These are phyloP conservation scores for Pelecanus crispus DNA, from an alignment of 2,113 vertebrate genomes.

Conservation along the genomic window DNA sequence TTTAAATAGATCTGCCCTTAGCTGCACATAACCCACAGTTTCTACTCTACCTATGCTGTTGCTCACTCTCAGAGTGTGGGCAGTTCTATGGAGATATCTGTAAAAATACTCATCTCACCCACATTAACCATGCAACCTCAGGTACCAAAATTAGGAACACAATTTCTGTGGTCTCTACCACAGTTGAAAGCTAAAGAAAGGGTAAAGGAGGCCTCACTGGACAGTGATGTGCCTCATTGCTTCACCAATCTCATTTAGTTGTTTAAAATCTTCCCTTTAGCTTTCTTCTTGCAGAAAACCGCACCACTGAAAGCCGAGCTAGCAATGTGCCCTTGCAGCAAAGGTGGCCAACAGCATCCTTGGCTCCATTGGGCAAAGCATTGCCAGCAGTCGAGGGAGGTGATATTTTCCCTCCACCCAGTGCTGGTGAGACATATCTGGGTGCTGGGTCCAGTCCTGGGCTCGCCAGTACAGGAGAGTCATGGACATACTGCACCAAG, in stretches of 20 bases:
- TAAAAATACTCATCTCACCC: neutral
- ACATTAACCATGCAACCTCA: neutral
- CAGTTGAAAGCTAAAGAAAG: neutral
- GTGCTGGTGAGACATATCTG: neutral
- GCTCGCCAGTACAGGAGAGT: neutral
- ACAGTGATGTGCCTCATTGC: neutral
- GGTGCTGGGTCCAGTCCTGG: neutral
- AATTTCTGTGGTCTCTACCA: neutral
- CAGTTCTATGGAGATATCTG: neutral
- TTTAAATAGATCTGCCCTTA: neutral
- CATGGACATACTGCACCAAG: rapidly evolving
- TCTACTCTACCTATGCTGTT: neutral
- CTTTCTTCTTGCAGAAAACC: neutral
- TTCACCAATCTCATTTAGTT: neutral
- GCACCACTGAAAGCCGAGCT: neutral
- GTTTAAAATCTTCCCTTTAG: neutral
- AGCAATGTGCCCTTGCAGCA: neutral
- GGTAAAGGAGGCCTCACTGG: neutral
- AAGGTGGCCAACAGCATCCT: neutral
- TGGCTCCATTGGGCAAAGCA: neutral
- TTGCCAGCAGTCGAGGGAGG: neutral
- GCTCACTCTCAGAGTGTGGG: neutral
- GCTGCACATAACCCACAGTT: neutral
- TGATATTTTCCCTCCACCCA: neutral
- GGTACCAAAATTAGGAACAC: neutral